Evolutionary conservation across 2,113 vertebrate species (phyloP).

Genomic region (Callipepla squamata): DNA sequence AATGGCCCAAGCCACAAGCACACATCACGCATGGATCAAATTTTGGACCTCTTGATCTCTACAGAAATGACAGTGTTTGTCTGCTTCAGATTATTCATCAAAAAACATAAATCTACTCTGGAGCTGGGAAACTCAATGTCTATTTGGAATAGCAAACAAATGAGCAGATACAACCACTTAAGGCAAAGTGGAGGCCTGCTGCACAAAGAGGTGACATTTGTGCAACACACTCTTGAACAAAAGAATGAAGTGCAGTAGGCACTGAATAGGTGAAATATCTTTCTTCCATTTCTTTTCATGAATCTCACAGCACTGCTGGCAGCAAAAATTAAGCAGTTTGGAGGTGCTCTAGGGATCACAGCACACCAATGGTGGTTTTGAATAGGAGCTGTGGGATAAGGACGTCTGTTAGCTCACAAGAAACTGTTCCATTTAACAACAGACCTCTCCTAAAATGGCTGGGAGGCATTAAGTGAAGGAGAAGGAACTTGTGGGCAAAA

Average conservation of each 20-base stretch:
- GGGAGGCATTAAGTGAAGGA: not conserved
- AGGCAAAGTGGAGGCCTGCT: not conserved
- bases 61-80: not conserved
- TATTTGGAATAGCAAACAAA: not conserved
- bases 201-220: not conserved
- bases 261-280: not conserved
- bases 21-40: accelerated
- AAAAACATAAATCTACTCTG: not conserved
- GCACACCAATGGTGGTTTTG: not conserved
- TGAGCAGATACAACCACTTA: not conserved
- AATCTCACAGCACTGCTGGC: not conserved
- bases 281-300: not conserved
- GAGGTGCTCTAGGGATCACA: not conserved
- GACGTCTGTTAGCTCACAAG: not conserved
- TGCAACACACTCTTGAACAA: not conserved
- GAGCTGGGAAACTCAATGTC: not conserved
- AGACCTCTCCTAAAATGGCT: not conserved
- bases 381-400: not conserved
- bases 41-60: not conserved
- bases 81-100: not conserved
- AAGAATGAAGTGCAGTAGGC: not conserved
- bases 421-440: not conserved
- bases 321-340: not conserved
- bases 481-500: not conserved
- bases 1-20: not conserved